Evolutionary conservation across 2,888 invertebrate genomes (phyloP), one percentile per base, ranked within the genome.

Genomic region (Pterobdella sp.): DNA sequence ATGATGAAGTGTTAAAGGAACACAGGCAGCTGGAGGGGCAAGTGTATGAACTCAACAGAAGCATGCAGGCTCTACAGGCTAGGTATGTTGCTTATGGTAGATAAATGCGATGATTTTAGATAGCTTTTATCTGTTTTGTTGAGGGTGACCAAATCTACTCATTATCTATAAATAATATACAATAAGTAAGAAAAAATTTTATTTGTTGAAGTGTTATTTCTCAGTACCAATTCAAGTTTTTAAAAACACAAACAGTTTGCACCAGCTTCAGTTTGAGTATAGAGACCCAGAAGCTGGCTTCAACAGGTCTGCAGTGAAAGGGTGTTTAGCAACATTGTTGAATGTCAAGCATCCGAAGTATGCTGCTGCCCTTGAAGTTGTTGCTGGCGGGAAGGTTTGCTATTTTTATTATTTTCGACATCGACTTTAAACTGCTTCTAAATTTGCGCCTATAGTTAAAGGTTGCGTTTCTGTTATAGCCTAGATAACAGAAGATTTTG

Each of bases 311-410:
- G 78, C 91, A 74, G 90, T 92, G 18, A 77, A 80, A 76, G 94
- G 94, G 10, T 87, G 90, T 34, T 88, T 93, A 0, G 91, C 92
- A 77, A 88, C 90, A 77, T 85, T 94, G 76, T 87, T 97, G 72
- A 87, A 87, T 52, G 88, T 94, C 0, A 87, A 86, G 73, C 90
- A 94, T 81, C 86, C 87, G 1, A 84, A 83, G 34, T 87, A 89
- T 80, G 89, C 89, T 72, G 88, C 89, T 66, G 95, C 95, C 1
- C 83, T 96, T 73, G 93, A 94, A 82, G 89, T 90, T 32, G 68
- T 73, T 1, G 78, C 77, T 31, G 78, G 78, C 26, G 77, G 77
- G 31, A 78, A 76, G 77, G 77, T 76, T 26, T 4, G 3, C 14
- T 67, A 31, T n/a, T n/a, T n/a, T n/a, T n/a, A n/a, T n/a, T n/a